Percentiles rank a stretch among this genome's conserved stretches.
These are phyloP conservation scores for Formicarius rufipectus DNA, from an alignment of 2,113 vertebrate species.

Conservation along the genomic window DNA sequence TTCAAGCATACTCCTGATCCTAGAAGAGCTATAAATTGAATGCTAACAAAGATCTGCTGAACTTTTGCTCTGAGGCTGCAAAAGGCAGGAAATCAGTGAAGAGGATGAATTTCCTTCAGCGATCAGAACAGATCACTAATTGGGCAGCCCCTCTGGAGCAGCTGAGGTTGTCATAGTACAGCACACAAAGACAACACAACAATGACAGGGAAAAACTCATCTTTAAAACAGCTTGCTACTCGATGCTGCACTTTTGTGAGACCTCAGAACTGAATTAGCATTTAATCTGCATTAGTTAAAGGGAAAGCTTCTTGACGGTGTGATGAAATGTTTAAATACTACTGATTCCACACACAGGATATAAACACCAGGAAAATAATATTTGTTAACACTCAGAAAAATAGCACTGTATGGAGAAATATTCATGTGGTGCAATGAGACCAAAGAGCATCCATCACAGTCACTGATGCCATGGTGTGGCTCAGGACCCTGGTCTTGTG, in stretches of 20 bases:
- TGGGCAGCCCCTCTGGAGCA: rapidly evolving
- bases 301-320: background rate
- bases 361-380: background rate
- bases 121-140: background rate
- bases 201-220: background rate
- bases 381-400: background rate
- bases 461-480: background rate
- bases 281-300: background rate
- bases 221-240: background rate
- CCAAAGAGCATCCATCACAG: background rate
- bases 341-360: background rate
- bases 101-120: background rate
- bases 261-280: background rate
- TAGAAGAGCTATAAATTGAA: background rate
- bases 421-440: background rate
- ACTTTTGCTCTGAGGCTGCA: background rate
- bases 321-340: background rate
- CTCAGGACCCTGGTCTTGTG: background rate
- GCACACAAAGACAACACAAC: background rate
- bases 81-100: background rate
- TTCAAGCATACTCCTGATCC: no score
- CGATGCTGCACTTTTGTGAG: background rate
- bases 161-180: background rate
- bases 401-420: background rate
- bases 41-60: background rate